phyloP scores from a whole-genome alignment of 1,140 invertebrate species.

The Sarcophaga bullata region DNA sequence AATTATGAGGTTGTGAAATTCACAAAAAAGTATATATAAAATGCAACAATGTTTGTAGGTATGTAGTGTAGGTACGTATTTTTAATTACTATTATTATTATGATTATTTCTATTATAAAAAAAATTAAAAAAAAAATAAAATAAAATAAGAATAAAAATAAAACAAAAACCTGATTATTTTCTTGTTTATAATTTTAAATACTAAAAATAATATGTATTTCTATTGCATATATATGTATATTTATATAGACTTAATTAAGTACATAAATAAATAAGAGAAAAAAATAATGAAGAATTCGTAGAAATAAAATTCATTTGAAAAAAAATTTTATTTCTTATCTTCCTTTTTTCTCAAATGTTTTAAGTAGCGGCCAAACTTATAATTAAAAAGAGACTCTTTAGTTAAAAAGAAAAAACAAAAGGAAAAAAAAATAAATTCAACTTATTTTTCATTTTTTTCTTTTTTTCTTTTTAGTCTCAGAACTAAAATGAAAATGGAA shows the following conservation, averaged over 20 bases:
- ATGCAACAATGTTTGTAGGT: background rate
- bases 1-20: conserved; percentile 14
- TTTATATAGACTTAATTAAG: conserved; percentile 10
- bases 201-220: background rate
- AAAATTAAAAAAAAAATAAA: too few relatives aligned
- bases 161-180: conserved; percentile 14
- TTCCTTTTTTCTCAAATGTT: background rate
- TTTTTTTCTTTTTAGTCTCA: too few relatives aligned
- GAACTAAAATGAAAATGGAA: too few relatives aligned
- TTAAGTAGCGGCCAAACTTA: conserved; percentile 9
- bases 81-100: too few relatives aligned
- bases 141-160: background rate
- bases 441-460: too few relatives aligned
- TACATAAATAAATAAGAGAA: background rate
- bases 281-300: too few relatives aligned
- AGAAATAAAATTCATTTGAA: background rate
- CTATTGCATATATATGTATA: too few relatives aligned
- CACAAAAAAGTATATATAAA: background rate
- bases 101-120: too few relatives aligned
- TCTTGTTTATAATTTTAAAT: conserved; percentile 4
- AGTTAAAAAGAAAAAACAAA: too few relatives aligned
- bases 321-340: background rate
- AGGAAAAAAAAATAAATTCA: too few relatives aligned
- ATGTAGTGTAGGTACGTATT: too few relatives aligned
- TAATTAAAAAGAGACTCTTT: too few relatives aligned